Conservation (phyloP, 2,888 invertebrate genomes). For the Plebejus melissa region DNA sequence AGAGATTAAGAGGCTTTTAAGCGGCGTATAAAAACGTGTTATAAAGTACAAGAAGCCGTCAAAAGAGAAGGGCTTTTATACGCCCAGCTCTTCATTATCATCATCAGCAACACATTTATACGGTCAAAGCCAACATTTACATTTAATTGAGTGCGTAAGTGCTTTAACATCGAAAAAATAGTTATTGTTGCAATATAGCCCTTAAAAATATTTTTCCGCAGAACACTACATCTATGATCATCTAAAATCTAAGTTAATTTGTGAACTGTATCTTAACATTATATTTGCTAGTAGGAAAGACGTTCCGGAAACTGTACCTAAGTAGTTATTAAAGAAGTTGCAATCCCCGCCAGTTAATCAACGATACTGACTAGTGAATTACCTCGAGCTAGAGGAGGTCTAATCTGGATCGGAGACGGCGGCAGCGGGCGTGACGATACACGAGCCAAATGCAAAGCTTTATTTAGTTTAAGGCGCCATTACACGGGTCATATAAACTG, state of each 20-base stretch:
- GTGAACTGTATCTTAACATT: neutral
- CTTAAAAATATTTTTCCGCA: no score
- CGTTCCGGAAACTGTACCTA: neutral
- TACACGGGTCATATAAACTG: conserved; percentile 78
- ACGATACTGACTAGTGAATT: conserved; percentile 28
- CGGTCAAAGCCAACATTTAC: neutral
- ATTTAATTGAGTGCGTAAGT: no score
- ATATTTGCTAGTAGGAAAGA: neutral
- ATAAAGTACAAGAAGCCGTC: conserved; percentile 16
- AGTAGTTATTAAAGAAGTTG: neutral
- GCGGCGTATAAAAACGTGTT: conserved; percentile 13
- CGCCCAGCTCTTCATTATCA: neutral
- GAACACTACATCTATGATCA: no score
- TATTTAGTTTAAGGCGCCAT: conserved; percentile 76
- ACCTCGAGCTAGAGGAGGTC: conserved; percentile 43
- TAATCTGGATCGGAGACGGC: conserved; percentile 63
- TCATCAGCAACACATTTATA: neutral
- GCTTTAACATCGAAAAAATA: no score
- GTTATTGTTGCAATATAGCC: neutral
- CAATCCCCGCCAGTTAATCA: neutral
- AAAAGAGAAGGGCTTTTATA: neutral
- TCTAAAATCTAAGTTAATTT: no score
- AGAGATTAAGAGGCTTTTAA: conserved; percentile 13
- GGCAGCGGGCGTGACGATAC: conserved; percentile 57
- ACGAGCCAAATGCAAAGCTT: conserved; percentile 71